Evolutionary conservation across 2,888 invertebrate species (phyloP).

Genomic region (Ophion costatus): DNA sequence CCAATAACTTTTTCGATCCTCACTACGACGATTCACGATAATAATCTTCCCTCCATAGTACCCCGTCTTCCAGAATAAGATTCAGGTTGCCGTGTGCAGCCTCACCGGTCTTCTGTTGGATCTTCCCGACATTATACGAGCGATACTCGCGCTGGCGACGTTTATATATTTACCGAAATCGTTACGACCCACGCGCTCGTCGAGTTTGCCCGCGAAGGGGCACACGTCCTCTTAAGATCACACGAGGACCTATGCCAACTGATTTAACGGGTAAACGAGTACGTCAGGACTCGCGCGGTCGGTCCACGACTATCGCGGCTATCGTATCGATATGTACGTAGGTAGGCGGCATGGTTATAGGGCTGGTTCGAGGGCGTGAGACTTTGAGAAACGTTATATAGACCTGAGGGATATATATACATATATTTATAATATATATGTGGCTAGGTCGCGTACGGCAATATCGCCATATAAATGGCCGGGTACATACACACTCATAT

Average conservation of each 20-base stretch:
- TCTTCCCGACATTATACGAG: background rate
- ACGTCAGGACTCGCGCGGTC: background rate
- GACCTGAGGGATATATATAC: slow-evolving; percentile 5
- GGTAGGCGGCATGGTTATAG: too few species aligned
- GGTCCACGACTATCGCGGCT: background rate
- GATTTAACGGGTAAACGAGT: background rate
- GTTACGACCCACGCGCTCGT: slow-evolving; percentile 8
- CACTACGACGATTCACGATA: too few species aligned
- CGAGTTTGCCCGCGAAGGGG: background rate
- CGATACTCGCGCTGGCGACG: background rate
- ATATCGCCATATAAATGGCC: background rate
- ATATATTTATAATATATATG: too few species aligned
- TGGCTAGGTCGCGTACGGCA: background rate
- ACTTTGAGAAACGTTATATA: slow-evolving; percentile 23
- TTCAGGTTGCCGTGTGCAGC: background rate
- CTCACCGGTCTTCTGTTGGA: background rate
- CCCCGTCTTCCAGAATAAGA: too few species aligned
- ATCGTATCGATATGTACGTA: background rate
- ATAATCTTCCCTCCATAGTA: too few species aligned
- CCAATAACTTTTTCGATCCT: too few species aligned
- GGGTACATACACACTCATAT: background rate
- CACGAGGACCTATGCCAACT: background rate
- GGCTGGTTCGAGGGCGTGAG: slow-evolving; percentile 12
- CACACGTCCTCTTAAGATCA: background rate
- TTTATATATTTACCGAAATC: slow-evolving; percentile 24